Conservation (phyloP, 2,113 vertebrate species). For the Malurus alboscapulatus region DNA sequence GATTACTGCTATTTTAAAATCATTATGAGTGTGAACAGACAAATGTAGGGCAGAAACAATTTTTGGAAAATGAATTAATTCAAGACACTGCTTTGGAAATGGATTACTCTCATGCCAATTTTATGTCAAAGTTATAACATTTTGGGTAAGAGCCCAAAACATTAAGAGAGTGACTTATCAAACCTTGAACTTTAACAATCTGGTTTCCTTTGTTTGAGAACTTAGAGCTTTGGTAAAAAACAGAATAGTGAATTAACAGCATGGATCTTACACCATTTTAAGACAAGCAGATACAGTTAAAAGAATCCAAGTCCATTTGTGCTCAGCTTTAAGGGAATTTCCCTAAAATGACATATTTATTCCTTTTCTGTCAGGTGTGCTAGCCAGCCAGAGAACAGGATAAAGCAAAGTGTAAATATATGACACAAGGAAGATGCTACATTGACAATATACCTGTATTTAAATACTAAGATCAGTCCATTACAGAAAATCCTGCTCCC, state of each 20-base stretch:
- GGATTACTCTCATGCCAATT: background rate
- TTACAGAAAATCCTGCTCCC: background rate
- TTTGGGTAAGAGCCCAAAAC: background rate
- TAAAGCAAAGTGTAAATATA: background rate
- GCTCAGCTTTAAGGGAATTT: background rate
- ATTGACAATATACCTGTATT: background rate
- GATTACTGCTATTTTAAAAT: background rate
- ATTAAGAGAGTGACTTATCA: background rate
- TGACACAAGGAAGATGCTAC: background rate
- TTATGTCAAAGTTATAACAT: background rate
- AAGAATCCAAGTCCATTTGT: background rate
- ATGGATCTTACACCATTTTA: background rate
- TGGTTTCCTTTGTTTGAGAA: constrained; percentile 10
- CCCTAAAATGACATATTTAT: background rate
- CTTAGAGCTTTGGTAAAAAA: background rate
- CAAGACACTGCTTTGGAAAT: background rate
- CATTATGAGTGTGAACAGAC: background rate
- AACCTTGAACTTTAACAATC: background rate
- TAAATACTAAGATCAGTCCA: background rate
- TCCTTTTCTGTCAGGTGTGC: background rate
- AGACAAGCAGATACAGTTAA: background rate
- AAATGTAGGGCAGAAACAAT: background rate
- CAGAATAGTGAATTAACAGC: background rate
- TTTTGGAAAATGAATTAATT: background rate
- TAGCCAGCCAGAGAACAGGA: background rate